These are phyloP conservation scores for Osmerus eperlanus DNA, from an alignment of 2,113 vertebrate genomes.

Conservation along the genomic window DNA sequence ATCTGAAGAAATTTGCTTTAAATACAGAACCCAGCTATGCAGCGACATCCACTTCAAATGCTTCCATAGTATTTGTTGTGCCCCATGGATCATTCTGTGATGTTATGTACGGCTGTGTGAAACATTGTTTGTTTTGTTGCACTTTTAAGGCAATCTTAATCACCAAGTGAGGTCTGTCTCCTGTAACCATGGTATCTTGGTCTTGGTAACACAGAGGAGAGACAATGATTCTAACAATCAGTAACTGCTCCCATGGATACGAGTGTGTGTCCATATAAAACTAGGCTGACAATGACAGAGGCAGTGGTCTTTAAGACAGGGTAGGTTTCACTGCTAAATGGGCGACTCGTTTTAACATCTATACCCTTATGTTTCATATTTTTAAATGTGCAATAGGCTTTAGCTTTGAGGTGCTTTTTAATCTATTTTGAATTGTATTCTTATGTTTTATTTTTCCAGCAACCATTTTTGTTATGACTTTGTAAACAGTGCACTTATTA, in stretches of 20 bases:
- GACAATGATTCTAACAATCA: conserved; percentile 79
- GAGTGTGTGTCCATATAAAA: conserved; percentile 23
- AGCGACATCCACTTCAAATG: conserved; percentile 79
- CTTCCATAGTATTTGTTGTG: conserved; percentile 76
- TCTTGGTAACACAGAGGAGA: conserved; percentile 61
- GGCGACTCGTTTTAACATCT: conserved; percentile 74
- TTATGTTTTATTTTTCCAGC: neutral
- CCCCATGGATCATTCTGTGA: conserved; percentile 37
- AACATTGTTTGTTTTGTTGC: conserved; percentile 42
- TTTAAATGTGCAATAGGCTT: conserved; percentile 85
- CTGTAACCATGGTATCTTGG: conserved; percentile 76
- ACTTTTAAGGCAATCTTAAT: conserved; percentile 52
- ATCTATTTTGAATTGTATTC: conserved; percentile 54
- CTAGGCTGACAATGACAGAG: conserved; percentile 71
- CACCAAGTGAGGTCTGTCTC: conserved; percentile 69
- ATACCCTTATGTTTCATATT: conserved; percentile 70
- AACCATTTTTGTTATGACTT: conserved; percentile 9
- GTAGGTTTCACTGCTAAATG: conserved; percentile 73
- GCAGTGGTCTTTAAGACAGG: conserved; percentile 75
- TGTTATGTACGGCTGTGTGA: conserved; percentile 38
- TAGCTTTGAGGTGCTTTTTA: conserved; percentile 73
- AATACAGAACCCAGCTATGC: conserved; percentile 85
- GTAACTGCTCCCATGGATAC: conserved; percentile 64
- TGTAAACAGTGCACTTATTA: conserved; percentile 26
- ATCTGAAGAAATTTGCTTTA: conserved; percentile 77